Evolutionary conservation across 2,113 vertebrate genomes (phyloP).

Genomic region (Vidua chalybeata): DNA sequence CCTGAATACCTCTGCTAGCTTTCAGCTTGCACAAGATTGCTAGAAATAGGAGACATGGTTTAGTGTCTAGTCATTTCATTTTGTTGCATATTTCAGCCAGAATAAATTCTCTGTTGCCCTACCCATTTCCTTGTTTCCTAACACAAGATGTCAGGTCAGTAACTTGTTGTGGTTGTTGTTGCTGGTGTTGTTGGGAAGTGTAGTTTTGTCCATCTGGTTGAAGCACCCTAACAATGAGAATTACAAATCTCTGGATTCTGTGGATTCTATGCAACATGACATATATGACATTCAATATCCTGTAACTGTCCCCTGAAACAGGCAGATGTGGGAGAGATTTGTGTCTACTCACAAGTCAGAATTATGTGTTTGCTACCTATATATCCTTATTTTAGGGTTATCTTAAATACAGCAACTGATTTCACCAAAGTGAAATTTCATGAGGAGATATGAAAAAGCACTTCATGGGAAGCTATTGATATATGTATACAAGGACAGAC

Average conservation of each 20-base stretch:
- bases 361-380: neutral
- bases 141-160: neutral
- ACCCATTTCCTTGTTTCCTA: slow-evolving; percentile 1
- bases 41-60: neutral
- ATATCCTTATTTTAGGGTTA: neutral
- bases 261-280: neutral
- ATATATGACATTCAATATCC: neutral
- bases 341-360: neutral
- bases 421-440: neutral
- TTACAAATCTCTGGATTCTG: neutral
- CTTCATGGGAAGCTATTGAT: neutral
- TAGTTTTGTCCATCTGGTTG: neutral
- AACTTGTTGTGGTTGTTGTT: neutral
- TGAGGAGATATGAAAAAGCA: neutral
- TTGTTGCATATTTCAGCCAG: slow-evolving; percentile 9
- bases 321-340: neutral
- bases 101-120: slow-evolving; percentile 8
- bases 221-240: neutral
- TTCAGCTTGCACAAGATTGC: neutral
- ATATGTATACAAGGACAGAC: neutral
- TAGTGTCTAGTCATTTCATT: slow-evolving; percentile 9
- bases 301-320: neutral
- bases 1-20: neutral
- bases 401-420: neutral
- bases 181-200: neutral